Evolutionary conservation across 2,113 vertebrate species (phyloP).

Genomic region (Eurypyga helias): DNA sequence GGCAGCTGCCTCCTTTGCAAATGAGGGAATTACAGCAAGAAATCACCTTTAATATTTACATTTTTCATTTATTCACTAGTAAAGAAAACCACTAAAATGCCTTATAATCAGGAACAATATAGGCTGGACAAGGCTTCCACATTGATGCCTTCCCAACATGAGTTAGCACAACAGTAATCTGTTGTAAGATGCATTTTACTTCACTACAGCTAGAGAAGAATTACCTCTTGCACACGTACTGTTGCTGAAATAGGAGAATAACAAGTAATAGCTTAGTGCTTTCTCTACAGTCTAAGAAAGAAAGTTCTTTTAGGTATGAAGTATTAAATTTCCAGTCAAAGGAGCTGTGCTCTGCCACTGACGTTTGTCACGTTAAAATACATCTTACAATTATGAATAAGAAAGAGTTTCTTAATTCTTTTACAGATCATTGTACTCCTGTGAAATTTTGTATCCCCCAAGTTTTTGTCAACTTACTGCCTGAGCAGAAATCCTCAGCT

Average conservation of each 20-base stretch:
- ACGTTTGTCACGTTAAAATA: not conserved
- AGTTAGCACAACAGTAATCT: not conserved
- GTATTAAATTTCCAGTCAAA: not conserved
- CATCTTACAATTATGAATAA: not conserved
- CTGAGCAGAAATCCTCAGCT: not conserved
- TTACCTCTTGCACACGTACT: not conserved
- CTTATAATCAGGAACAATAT: not conserved
- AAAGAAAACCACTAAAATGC: not conserved
- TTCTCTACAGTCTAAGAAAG: not conserved
- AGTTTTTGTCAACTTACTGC: not conserved
- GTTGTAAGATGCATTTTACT: not conserved
- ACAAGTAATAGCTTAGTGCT: not conserved
- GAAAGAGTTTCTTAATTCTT: not conserved
- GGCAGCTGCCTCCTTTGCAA: not conserved
- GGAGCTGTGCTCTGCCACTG: not conserved
- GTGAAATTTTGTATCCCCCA: not conserved
- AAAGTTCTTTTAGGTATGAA: not conserved
- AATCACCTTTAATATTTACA: not conserved
- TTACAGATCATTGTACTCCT: not conserved
- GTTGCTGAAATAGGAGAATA: not conserved
- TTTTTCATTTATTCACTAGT: not conserved
- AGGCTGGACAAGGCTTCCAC: not conserved
- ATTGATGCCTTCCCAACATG: not conserved
- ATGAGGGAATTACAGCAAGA: not conserved
- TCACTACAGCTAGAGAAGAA: not conserved